phyloP scores from a whole-genome alignment of 2,797 vertebrate species.

The Menidia menidia region DNA sequence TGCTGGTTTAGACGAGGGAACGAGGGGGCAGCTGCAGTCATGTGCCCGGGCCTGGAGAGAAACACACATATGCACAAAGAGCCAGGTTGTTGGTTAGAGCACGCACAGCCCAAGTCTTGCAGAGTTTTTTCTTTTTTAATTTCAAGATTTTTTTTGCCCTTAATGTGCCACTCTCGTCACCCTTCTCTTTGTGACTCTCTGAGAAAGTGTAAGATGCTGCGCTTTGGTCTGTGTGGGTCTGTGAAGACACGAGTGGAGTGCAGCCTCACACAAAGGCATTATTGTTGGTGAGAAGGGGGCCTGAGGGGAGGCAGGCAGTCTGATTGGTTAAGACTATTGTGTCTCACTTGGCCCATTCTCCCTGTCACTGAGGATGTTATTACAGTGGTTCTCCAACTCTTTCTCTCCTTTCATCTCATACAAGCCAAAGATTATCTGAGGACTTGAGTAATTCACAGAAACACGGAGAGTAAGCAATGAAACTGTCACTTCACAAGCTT shows the following conservation, averaged over 20 bases:
- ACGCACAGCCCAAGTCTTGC: slow-evolving; percentile 19
- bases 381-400: slow-evolving; percentile 54
- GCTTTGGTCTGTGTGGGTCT: slow-evolving; percentile 37
- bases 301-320: slow-evolving; percentile 79
- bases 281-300: slow-evolving; percentile 82
- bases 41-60: slow-evolving; percentile 68
- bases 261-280: slow-evolving; percentile 80
- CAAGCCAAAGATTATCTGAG: slow-evolving; percentile 64
- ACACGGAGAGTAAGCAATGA: slow-evolving; percentile 35
- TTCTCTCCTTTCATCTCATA: slow-evolving; percentile 26
- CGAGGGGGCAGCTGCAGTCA: slow-evolving; percentile 74
- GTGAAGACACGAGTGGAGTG: slow-evolving; percentile 75
- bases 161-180: slow-evolving; percentile 32
- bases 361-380: slow-evolving; percentile 76
- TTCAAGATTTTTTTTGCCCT: neutral
- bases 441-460: slow-evolving; percentile 53
- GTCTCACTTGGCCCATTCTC: slow-evolving; percentile 79
- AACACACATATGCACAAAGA: slow-evolving; percentile 34
- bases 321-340: slow-evolving; percentile 88
- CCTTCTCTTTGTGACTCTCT: slow-evolving; percentile 46
- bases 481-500: slow-evolving; percentile 36
- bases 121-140: slow-evolving; percentile 11
- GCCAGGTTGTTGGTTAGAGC: slow-evolving; percentile 34
- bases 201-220: slow-evolving; percentile 57
- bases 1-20: slow-evolving; percentile 65